Evolutionary conservation across 2,888 invertebrate genomes (phyloP).

Genomic region (Drosophila hawaiiensis): DNA sequence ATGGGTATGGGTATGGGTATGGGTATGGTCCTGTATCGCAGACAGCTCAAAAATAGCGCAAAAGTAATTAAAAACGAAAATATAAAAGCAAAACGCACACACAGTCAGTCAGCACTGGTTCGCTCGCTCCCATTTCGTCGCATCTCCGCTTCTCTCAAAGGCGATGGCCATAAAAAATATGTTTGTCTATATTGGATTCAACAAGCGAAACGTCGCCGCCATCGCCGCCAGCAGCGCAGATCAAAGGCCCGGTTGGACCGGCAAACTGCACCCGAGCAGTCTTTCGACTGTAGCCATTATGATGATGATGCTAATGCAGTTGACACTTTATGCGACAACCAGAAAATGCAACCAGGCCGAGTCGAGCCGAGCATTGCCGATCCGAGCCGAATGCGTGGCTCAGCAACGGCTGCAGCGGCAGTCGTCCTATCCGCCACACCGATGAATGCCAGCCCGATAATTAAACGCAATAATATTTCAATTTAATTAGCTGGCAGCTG

Average conservation of each 20-base stretch:
- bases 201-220: constrained; percentile 71
- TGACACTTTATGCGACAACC: constrained; percentile 72
- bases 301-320: constrained; percentile 79
- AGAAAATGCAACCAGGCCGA: constrained; percentile 49
- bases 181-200: constrained; percentile 77
- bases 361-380: constrained; percentile 5
- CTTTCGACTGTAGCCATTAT: constrained; percentile 69
- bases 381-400: constrained; percentile 28
- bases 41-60: constrained; percentile 79
- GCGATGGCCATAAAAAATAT: constrained; percentile 61
- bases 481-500: constrained; percentile 77
- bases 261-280: constrained; percentile 42
- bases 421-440: constrained; percentile 1
- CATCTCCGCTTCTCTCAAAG: constrained; percentile 20
- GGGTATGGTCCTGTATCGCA: constrained; percentile 26
- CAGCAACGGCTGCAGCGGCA: constrained; percentile 20
- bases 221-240: constrained; percentile 43
- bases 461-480: constrained; percentile 78
- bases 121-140: constrained; percentile 14
- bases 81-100: constrained; percentile 66
- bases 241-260: constrained; percentile 53
- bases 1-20: constrained; percentile 6
- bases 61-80: constrained; percentile 80
- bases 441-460: constrained; percentile 45
- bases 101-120: constrained; percentile 27